Conservation (phyloP, 2,797 vertebrate species). For the Mormyrops boulengeri region DNA sequence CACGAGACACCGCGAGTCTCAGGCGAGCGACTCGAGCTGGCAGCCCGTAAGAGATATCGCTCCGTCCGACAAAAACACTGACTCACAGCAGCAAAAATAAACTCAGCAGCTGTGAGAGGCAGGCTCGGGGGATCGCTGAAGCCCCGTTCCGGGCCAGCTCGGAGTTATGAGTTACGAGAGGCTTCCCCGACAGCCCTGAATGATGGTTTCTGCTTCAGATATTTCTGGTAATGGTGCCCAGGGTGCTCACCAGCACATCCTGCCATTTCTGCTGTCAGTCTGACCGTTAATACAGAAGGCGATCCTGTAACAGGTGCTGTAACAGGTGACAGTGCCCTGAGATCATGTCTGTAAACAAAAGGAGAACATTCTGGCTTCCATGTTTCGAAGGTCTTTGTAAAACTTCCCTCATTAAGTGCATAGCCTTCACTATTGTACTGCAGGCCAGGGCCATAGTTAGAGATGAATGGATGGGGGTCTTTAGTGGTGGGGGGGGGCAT, state of each 20-base stretch:
- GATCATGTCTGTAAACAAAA: not conserved
- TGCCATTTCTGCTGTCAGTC: not conserved
- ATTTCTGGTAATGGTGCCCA: not conserved
- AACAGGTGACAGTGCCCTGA: not conserved
- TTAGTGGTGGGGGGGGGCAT: not conserved
- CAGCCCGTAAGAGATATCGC: conserved; percentile 53
- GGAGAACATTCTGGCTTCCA: not conserved
- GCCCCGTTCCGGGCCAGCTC: not conserved
- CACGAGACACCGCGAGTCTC: not conserved
- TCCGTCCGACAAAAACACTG: conserved; percentile 45
- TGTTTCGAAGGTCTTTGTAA: not conserved
- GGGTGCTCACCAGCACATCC: not conserved
- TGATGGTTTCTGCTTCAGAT: not conserved
- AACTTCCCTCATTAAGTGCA: not conserved
- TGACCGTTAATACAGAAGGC: not conserved
- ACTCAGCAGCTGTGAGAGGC: conserved; percentile 68
- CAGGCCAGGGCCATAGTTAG: not conserved
- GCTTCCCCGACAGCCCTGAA: not conserved
- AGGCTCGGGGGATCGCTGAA: not conserved
- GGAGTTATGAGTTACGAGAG: not conserved
- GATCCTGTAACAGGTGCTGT: not conserved
- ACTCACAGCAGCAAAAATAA: conserved; percentile 72
- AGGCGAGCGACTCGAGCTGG: not conserved
- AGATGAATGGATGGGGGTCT: not conserved
- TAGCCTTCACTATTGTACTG: not conserved